Evolutionary conservation across 2,113 vertebrate species (phyloP).

Genomic region (Nothobranchius kuhntae): DNA sequence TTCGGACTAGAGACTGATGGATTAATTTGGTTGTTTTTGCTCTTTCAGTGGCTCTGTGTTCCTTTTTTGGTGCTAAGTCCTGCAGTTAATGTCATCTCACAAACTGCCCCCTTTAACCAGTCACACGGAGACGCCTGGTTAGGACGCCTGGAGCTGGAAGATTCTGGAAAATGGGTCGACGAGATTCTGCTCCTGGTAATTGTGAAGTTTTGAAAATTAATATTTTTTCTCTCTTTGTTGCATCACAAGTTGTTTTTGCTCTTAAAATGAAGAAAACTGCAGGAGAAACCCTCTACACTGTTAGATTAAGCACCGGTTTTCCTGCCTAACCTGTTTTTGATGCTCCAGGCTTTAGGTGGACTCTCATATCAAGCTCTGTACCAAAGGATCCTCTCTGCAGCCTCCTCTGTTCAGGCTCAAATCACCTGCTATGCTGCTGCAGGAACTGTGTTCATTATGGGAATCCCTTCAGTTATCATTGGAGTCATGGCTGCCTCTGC

Average conservation of each 20-base stretch:
- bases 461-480: constrained; percentile 78
- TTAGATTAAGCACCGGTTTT: neutral
- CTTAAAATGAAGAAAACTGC: neutral
- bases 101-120: constrained; percentile 49
- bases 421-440: constrained; percentile 76
- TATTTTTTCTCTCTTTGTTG: no score
- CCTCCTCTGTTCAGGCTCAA: constrained; percentile 69
- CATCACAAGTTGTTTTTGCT: no score
- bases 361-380: constrained; percentile 81
- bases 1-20: neutral
- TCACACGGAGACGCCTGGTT: constrained; percentile 26
- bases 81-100: constrained; percentile 64
- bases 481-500: constrained; percentile 79
- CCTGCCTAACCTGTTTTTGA: neutral
- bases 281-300: neutral
- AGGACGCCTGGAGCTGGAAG: constrained; percentile 49
- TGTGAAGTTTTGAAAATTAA: neutral
- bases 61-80: constrained; percentile 78
- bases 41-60: constrained; percentile 76
- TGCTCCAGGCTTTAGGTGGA: constrained; percentile 72
- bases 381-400: constrained; percentile 79
- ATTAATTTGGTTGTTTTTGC: neutral
- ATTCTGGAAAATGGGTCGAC: constrained; percentile 76
- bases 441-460: constrained; percentile 65
- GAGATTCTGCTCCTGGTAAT: constrained; percentile 79